Percentiles rank a stretch among this genome's conserved stretches.
phyloP scores from a whole-genome alignment of 2,888 invertebrate species.

The Agonopterix subpropinquella region DNA sequence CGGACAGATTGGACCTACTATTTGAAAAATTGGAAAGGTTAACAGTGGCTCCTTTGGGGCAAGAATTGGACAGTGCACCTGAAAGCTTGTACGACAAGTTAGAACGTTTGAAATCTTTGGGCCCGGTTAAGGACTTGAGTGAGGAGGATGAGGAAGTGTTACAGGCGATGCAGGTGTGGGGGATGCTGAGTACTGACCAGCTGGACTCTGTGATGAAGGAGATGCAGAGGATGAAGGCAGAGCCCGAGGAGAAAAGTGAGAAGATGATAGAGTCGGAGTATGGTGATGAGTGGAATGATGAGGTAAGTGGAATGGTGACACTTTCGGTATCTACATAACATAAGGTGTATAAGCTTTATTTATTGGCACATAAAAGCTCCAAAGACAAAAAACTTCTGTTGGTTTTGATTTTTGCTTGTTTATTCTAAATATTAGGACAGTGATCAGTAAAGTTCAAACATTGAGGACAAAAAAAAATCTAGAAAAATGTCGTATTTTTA shows the following conservation, averaged over 20 bases:
- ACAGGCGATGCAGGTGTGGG: constrained; percentile 51
- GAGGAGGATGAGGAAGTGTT: constrained; percentile 58
- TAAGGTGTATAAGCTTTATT: no score
- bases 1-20: constrained; percentile 43
- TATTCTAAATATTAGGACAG: no score
- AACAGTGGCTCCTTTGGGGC: constrained; percentile 24
- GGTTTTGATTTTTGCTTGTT: no score
- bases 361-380: no score
- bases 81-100: constrained; percentile 48
- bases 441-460: no score
- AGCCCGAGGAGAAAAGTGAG: constrained; percentile 31
- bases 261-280: constrained; percentile 37
- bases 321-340: background rate
- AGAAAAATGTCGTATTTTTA: no score
- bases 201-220: constrained; percentile 48
- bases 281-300: constrained; percentile 52
- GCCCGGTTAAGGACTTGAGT: constrained; percentile 32
- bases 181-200: constrained; percentile 44
- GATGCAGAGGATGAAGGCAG: constrained; percentile 39
- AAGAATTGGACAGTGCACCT: constrained; percentile 19
- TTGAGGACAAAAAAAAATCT: no score
- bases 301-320: constrained; percentile 37
- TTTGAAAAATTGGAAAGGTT: constrained; percentile 54
- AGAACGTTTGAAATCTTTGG: constrained; percentile 45
- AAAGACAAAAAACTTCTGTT: no score